phyloP scores from a whole-genome alignment of 1,140 invertebrate genomes.

The Oryzaephilus surinamensis region DNA sequence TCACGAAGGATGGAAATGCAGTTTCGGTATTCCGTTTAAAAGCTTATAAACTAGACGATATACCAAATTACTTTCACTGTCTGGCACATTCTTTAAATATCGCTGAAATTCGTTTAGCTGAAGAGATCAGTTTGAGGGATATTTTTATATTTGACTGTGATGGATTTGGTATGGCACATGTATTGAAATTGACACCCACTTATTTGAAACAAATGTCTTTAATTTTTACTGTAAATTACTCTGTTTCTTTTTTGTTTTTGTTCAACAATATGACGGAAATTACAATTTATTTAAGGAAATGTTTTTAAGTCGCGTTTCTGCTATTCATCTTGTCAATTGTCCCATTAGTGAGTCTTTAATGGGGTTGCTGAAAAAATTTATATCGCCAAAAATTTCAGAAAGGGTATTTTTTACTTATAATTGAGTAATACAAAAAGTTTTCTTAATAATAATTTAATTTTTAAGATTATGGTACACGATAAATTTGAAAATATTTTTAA shows the following conservation, averaged over 20 bases:
- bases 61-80: not conserved
- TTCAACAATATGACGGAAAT: not conserved
- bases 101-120: not conserved
- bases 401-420: too few relatives aligned
- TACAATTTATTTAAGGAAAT: too few relatives aligned
- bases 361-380: not conserved
- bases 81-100: not conserved
- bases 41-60: too few relatives aligned
- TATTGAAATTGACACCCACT: not conserved
- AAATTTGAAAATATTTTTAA: too few relatives aligned
- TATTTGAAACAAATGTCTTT: not conserved
- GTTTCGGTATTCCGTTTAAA: too few relatives aligned
- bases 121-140: not conserved
- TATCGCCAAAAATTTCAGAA: not conserved
- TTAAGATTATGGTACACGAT: too few relatives aligned
- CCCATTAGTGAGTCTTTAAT: not conserved
- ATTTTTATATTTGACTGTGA: not conserved
- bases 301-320: too few relatives aligned
- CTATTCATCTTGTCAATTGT: not conserved
- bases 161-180: not conserved
- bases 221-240: too few relatives aligned
- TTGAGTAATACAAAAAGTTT: too few relatives aligned
- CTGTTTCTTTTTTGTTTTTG: not conserved
- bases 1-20: too few relatives aligned
- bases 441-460: too few relatives aligned